A percentile compares a stretch with the other conserved stretches of the same genome.
phyloP scores from a whole-genome alignment of 2,797 vertebrate species.

The Myotis daubentonii region DNA sequence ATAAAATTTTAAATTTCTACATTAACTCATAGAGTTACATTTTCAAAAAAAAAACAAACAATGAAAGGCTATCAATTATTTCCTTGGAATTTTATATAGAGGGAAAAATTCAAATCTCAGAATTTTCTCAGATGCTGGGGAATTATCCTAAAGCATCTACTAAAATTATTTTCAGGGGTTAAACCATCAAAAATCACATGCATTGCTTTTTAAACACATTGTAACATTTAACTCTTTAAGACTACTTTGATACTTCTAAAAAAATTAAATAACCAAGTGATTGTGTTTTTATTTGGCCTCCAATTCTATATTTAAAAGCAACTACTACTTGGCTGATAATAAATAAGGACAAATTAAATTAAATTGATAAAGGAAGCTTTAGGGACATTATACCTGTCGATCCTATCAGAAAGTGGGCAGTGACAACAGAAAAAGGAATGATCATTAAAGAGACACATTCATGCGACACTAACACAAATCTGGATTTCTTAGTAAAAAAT shows the following conservation, averaged over 20 bases:
- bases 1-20: slow-evolving; percentile 54
- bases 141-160: slow-evolving; percentile 52
- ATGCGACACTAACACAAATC: slow-evolving; percentile 74
- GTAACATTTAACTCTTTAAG: slow-evolving; percentile 54
- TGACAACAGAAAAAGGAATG: slow-evolving; percentile 79
- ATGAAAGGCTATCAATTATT: slow-evolving; percentile 53
- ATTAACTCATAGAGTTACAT: slow-evolving; percentile 54
- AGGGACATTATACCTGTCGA: slow-evolving; percentile 83
- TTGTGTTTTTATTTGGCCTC: slow-evolving; percentile 50
- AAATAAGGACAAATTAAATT: slow-evolving; percentile 72
- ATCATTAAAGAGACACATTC: slow-evolving; percentile 81
- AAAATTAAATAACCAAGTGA: slow-evolving; percentile 57
- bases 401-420: slow-evolving; percentile 84
- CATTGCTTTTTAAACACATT: slow-evolving; percentile 65
- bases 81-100: slow-evolving; percentile 46
- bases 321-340: slow-evolving; percentile 68
- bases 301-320: slow-evolving; percentile 65
- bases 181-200: slow-evolving; percentile 60
- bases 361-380: slow-evolving; percentile 76
- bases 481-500: slow-evolving; percentile 70
- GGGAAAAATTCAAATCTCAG: slow-evolving; percentile 41
- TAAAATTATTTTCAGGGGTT: slow-evolving; percentile 58
- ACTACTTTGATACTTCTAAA: slow-evolving; percentile 48
- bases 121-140: slow-evolving; percentile 52
- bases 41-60: slow-evolving; percentile 51